These are phyloP conservation scores for Prunella himalayana DNA, from an alignment of 2,113 vertebrate genomes.

Conservation along the genomic window DNA sequence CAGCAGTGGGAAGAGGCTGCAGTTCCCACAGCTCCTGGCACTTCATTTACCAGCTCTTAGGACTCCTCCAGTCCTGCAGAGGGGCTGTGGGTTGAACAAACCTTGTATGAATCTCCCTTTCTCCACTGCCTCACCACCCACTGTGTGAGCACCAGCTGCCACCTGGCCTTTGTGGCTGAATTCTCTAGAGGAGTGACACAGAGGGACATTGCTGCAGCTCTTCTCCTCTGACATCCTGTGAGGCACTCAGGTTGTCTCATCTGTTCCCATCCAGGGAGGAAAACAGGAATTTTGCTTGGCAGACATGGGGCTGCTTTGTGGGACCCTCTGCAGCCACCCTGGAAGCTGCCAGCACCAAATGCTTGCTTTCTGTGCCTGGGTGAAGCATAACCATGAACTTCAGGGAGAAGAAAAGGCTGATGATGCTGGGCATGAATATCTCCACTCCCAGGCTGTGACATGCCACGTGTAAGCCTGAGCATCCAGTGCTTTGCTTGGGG, in stretches of 20 bases:
- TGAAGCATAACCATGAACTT: not conserved
- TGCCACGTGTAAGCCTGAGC: not conserved
- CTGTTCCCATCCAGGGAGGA: not conserved
- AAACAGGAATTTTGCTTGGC: not conserved
- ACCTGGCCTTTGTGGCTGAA: not conserved
- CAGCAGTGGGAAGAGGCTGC: not conserved
- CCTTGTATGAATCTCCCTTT: accelerated
- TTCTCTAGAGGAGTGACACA: too few relatives aligned
- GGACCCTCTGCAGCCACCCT: not conserved
- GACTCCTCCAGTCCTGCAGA: not conserved
- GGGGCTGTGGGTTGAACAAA: not conserved
- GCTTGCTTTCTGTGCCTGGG: not conserved
- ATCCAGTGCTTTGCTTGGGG: constrained; percentile 6
- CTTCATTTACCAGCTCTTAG: not conserved
- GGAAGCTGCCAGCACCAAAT: accelerated
- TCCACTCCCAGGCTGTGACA: not conserved
- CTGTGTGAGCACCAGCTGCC: accelerated
- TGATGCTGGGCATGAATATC: not conserved
- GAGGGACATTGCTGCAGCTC: not conserved
- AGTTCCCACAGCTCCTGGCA: not conserved
- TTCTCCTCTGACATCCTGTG: not conserved
- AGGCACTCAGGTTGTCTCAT: too few relatives aligned
- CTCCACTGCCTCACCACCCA: accelerated
- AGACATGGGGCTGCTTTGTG: not conserved
- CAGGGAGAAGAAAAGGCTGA: not conserved